Conservation (phyloP, 2,888 invertebrate genomes). For the Plutella xylostella region DNA sequence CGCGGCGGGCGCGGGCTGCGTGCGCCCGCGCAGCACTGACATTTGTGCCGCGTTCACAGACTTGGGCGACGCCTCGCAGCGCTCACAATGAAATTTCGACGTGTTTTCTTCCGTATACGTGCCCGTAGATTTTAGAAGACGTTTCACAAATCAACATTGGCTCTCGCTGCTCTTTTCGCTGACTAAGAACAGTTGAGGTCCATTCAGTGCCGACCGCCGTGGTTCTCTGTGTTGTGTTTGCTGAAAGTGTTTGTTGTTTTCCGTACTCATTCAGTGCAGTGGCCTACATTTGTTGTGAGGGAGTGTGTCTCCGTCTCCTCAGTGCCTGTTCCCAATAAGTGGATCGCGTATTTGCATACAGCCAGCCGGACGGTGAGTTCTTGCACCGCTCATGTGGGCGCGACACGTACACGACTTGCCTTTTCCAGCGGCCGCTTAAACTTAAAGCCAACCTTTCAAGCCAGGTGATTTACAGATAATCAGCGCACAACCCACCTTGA, state of each 20-base stretch:
- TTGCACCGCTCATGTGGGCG: conserved; percentile 32
- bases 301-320: conserved; percentile 39
- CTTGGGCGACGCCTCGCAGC: conserved; percentile 51
- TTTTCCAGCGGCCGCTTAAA: conserved; percentile 24
- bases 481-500: too few relatives aligned
- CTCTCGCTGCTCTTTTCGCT: conserved; percentile 57
- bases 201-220: conserved; percentile 5
- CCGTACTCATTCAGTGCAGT: conserved; percentile 45
- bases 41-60: conserved; percentile 54
- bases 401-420: conserved; percentile 56
- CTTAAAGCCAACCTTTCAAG: conserved; percentile 1
- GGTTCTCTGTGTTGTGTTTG: conserved; percentile 37
- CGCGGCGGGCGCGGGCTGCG: conserved; percentile 40
- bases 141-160: conserved; percentile 26
- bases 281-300: conserved; percentile 50
- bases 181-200: conserved; percentile 57
- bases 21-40: conserved; percentile 26
- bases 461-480: too few relatives aligned
- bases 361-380: conserved; percentile 19
- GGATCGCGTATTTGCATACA: conserved; percentile 51
- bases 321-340: conserved; percentile 51
- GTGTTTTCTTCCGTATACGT: conserved; percentile 48
- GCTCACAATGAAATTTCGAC: conserved; percentile 55
- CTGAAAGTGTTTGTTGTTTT: conserved; percentile 58
- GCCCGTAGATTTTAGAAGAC: conserved; percentile 28